Base-by-base conservation (phyloP, 2,113 vertebrate genomes). In the Chlamydotis undulata region DNA sequence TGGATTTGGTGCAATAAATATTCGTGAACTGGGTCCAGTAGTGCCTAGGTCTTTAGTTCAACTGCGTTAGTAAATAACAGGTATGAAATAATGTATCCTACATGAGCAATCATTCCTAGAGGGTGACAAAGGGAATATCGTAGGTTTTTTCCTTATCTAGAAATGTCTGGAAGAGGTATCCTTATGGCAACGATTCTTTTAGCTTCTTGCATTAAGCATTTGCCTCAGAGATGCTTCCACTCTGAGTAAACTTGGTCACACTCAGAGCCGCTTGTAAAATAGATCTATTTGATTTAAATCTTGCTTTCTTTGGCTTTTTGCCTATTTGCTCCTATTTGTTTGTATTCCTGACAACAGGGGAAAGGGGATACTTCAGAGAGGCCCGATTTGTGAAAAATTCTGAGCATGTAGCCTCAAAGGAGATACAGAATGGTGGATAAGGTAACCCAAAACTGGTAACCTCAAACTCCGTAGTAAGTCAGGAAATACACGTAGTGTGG, bases 1-100 rank as follows among this genome's bases (percentile, higher is more conserved):
- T 97, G 97, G 91, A 96, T 96, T 94, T 95, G 83, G 92, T 97
- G 97, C 96, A 96, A 97, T 98, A 98, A 98, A 98, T 98, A 98
- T 97, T 97, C 93, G 91, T 97, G 96, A 98, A 98, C 96, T 97
- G 83, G 93, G 96, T 97, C 95, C 95, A 90, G 59, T 91, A 97
- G 87, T 79, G 69, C 85, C 88, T 90, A 93, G 84, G 88, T 94
- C 67, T 83, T 94, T 80, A 91, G 88, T 96, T 95, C 95, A 88
- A 74, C 85, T 76, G 78, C 21, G 2, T 83, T 39, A 90, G 81
- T 59, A 94, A 96, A 95, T 97, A 96, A 83, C 35, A 96, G 94
- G 88, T 93, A 96, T 35, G 83, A 96, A 95, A 89, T 25, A 41
- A 90, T 16, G 21, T 4, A 65, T 43, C 87, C 60, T 80, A 60